Evolutionary conservation across 2,888 invertebrate genomes (phyloP).

Genomic region (Phasia obesa): DNA sequence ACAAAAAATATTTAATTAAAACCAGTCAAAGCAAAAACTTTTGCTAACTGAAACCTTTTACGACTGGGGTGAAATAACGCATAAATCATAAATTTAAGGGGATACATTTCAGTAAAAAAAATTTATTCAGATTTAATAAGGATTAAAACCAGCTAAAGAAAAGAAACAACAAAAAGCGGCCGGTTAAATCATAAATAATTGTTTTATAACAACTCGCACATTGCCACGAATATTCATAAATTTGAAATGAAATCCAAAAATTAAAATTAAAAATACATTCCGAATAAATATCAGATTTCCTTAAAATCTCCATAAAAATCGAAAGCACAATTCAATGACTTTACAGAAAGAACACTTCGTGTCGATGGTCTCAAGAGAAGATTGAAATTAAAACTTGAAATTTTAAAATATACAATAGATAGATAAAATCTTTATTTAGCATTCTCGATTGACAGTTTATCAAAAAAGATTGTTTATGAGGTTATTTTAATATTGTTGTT

Average conservation of each 20-base stretch:
- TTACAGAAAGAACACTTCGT: not conserved
- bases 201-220: not conserved
- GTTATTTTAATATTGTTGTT: no score
- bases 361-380: not conserved
- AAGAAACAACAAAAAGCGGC: not conserved
- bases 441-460: no score
- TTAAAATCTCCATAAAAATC: conserved; percentile 30
- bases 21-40: conserved; percentile 32
- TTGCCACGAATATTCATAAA: conserved; percentile 11
- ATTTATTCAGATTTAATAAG: not conserved
- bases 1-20: not conserved
- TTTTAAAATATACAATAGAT: no score
- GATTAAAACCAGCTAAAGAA: conserved; percentile 13
- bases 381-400: not conserved
- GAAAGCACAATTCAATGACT: conserved; percentile 6
- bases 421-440: no score
- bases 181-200: conserved; percentile 34
- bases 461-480: no score
- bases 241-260: not conserved
- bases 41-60: conserved; percentile 2
- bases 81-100: conserved; percentile 48
- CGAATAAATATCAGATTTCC: conserved; percentile 41
- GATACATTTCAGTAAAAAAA: not conserved
- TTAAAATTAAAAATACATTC: no score
- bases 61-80: conserved; percentile 47